Percentiles rank a stretch among this genome's conserved stretches.
Evolutionary conservation across 2,888 invertebrate genomes (phyloP).

Genomic region (Eristalinus sepulchralis): DNA sequence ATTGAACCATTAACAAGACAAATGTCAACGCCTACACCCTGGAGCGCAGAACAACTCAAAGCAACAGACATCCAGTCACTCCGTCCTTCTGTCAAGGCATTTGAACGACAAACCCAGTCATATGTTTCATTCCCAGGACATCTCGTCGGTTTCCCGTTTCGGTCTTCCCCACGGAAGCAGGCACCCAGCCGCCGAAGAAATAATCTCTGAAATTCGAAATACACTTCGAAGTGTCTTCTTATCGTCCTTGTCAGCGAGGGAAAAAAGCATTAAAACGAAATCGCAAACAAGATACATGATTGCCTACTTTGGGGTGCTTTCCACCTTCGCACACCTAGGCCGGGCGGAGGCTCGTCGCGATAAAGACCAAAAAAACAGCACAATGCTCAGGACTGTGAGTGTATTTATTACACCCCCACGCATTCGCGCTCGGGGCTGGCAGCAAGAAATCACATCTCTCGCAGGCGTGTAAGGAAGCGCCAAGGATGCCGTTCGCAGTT

Average conservation of each 20-base stretch:
- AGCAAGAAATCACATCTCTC: constrained; percentile 44
- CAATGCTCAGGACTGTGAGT: constrained; percentile 18
- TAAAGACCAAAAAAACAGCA: constrained; percentile 40
- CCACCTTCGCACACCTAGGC: constrained; percentile 14
- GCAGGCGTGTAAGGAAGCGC: constrained; percentile 18
- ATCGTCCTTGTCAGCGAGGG: constrained; percentile 33
- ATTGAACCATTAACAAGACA: too few species aligned
- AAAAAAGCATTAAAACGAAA: constrained; percentile 43
- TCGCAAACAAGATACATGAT: constrained; percentile 47
- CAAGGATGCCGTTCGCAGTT: constrained; percentile 18
- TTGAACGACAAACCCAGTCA: not conserved
- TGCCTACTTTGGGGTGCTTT: constrained; percentile 42
- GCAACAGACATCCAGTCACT: not conserved
- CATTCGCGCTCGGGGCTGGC: too few species aligned
- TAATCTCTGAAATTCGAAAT: constrained; percentile 8
- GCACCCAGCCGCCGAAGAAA: not conserved
- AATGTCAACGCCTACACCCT: too few species aligned
- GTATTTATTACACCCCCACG: constrained; percentile 62
- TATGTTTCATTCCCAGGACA: constrained; percentile 26
- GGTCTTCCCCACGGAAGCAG: not conserved
- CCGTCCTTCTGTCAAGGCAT: not conserved
- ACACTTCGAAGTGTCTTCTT: constrained; percentile 29
- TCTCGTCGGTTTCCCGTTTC: not conserved
- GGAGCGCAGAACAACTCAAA: too few species aligned
- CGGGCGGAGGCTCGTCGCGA: too few species aligned